phyloP scores from a whole-genome alignment of 2,797 vertebrate genomes.

The Pristis pectinata region DNA sequence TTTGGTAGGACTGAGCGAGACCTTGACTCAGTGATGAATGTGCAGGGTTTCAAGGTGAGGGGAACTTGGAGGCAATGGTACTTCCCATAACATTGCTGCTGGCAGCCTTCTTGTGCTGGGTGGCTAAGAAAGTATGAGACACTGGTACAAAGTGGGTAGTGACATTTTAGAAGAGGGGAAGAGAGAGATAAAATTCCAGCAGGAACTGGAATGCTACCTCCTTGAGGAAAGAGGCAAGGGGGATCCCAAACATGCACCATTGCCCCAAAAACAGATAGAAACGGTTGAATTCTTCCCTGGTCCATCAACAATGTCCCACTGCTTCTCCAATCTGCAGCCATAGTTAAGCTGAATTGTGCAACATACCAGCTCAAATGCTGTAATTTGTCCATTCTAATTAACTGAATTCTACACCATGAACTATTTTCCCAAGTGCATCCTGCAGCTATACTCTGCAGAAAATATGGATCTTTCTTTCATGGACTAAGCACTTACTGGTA shows the following conservation, averaged over 20 bases:
- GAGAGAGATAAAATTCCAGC: no score
- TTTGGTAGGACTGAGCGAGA: neutral
- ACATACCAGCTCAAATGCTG: neutral
- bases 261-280: neutral
- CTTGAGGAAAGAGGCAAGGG: neutral
- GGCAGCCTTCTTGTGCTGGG: neutral
- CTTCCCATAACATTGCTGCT: neutral
- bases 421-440: neutral
- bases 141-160: neutral
- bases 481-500: neutral
- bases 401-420: neutral
- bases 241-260: neutral
- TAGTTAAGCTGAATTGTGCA: neutral
- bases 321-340: neutral
- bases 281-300: neutral
- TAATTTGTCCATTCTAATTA: no score
- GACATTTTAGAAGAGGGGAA: neutral
- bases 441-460: neutral
- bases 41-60: neutral
- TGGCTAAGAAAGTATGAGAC: neutral
- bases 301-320: neutral
- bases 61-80: neutral
- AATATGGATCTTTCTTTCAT: neutral
- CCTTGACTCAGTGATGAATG: neutral
- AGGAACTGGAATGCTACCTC: neutral